Evolutionary conservation across 1,140 invertebrate genomes (phyloP).

Genomic region (Drosophila pachea): DNA sequence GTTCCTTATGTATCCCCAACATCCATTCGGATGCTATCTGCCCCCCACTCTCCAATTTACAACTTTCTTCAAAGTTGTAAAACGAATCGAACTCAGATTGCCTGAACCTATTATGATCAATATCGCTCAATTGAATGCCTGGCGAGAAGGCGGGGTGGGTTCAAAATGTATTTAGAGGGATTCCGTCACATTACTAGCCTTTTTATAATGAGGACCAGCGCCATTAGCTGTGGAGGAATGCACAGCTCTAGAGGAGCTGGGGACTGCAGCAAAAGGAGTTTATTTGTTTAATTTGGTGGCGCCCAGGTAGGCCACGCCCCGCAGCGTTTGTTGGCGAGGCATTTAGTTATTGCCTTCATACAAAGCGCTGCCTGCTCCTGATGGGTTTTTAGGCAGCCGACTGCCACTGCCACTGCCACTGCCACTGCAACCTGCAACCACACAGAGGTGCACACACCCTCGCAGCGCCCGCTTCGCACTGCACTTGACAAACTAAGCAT

Average conservation of each 20-base stretch:
- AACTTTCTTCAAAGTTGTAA: no score
- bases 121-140: no score
- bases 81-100: no score
- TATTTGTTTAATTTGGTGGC: slow-evolving; percentile 63
- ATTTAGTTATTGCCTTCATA: slow-evolving; percentile 64
- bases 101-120: no score
- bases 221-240: no score
- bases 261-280: slow-evolving; percentile 46
- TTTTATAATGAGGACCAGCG: no score
- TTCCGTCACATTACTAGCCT: no score
- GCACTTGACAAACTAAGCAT: slow-evolving; percentile 52
- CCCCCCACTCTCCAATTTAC: not conserved
- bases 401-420: slow-evolving; percentile 34
- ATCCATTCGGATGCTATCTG: not conserved
- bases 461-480: not conserved
- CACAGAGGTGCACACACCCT: not conserved
- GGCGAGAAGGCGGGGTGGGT: no score
- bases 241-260: no score
- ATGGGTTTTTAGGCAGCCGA: slow-evolving; percentile 45
- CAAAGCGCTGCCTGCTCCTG: slow-evolving; percentile 9
- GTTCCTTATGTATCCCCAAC: no score
- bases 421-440: slow-evolving; percentile 21
- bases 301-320: not conserved
- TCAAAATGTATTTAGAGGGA: no score
- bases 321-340: slow-evolving; percentile 33